Evolutionary conservation across 2,797 vertebrate genomes (phyloP).

Genomic region (Cygnus olor): DNA sequence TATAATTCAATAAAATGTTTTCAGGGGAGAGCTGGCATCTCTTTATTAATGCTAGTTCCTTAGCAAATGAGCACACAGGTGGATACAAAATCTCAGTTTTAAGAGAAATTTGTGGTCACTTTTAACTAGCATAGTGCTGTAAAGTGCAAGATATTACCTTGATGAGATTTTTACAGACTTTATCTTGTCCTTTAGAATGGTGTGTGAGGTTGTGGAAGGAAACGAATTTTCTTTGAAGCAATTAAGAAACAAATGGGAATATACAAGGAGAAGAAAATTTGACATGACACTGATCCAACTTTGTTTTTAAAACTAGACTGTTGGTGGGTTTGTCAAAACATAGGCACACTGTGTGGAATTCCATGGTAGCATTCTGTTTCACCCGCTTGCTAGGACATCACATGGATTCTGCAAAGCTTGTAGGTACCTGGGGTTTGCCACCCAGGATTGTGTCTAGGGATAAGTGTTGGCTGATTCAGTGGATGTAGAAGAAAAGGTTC

Average conservation of each 20-base stretch:
- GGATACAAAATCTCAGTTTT: not conserved
- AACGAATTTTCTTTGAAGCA: not conserved
- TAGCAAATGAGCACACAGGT: not conserved
- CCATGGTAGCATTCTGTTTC: not conserved
- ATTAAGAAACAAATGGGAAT: conserved; percentile 3
- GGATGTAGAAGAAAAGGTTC: not conserved
- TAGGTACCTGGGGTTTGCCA: not conserved
- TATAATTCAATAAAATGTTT: not conserved
- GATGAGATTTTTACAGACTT: not conserved
- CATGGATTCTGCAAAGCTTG: not conserved
- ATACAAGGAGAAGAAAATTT: not conserved
- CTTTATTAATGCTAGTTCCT: not conserved
- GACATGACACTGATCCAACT: not conserved
- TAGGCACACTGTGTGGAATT: not conserved
- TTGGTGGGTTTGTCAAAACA: not conserved
- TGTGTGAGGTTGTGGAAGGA: not conserved
- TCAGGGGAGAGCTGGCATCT: not conserved
- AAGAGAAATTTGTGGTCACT: not conserved
- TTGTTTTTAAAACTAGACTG: not conserved
- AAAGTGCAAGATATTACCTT: not conserved
- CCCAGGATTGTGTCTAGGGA: not conserved
- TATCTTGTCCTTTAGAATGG: not conserved
- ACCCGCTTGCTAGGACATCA: not conserved
- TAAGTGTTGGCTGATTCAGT: not conserved
- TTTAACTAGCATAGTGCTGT: not conserved